Evolutionary conservation across 1,140 invertebrate species (phyloP).

Genomic region (Microplitis demolitor): DNA sequence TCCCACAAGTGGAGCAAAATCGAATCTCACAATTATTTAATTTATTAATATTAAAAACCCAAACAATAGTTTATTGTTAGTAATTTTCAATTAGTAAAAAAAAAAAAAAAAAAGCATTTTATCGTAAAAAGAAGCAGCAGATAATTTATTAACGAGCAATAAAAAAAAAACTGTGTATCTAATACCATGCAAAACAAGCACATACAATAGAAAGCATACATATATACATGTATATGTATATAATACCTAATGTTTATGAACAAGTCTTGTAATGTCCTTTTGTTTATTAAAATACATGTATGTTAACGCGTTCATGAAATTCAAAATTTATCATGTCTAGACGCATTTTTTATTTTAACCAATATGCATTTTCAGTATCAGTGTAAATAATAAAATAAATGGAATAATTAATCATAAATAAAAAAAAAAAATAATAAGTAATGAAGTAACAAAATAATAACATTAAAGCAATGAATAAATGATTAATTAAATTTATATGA

Average conservation of each 20-base stretch:
- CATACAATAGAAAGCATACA: background rate
- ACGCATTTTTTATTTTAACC: conserved; percentile 6
- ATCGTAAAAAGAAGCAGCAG: background rate
- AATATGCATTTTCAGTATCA: conserved; percentile 34
- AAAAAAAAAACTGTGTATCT: background rate
- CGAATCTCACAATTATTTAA: background rate
- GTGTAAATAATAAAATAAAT: conserved; percentile 4
- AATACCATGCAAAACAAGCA: background rate
- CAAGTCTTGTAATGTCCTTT: background rate
- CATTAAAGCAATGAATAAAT: background rate
- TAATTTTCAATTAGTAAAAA: no score
- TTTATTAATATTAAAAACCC: no score
- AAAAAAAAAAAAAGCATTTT: background rate
- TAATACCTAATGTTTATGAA: background rate
- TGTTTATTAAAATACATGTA: background rate
- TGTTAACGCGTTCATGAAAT: background rate
- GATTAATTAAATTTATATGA: background rate
- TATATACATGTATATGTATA: no score
- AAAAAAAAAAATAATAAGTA: background rate
- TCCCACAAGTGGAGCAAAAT: conserved; percentile 31
- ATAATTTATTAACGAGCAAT: background rate
- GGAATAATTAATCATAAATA: background rate
- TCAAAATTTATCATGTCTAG: conserved; percentile 9
- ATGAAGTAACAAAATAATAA: background rate
- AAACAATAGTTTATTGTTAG: no score